Base-by-base conservation (phyloP, 2,888 invertebrate species). In the Idaea dimidiata region DNA sequence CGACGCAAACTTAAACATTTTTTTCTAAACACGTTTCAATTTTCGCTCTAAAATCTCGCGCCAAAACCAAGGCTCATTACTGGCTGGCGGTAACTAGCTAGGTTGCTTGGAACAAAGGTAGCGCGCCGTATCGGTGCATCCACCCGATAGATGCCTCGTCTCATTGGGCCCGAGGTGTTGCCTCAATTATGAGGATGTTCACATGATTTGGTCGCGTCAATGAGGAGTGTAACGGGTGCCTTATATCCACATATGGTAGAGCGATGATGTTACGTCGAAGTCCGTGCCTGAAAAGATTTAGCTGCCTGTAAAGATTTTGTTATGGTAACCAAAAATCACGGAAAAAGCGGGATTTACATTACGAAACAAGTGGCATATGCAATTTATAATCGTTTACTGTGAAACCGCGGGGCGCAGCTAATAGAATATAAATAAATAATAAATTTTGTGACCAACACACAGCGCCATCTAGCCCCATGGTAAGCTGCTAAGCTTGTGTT, bases 181-280 rank as follows among this genome's bases (percentile, higher is more conserved):
- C 60, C 61, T 62, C 71, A 68, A 71, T 71, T 69, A 70, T 60
- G 59, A 65, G 72, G 72, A 72, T 70, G 66, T 69, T 62, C 67
- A 66, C 66, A 66, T 61, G 66, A 65, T 61, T 61, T 6, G 43
- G 7, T 14, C 43, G 43, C 43, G 43, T 43, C 43, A 43, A 43
- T 43, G 43, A 43, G 43, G 43, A 43, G 43, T 43, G 8, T 14
- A 43, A 43, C 43, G 43, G 43, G 8, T 43, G 3, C 14, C 43
- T 7, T 8, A 14, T 43, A 14, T 10, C 43, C 3, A 14, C 43
- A 10, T 43, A 3, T 8, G 6, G 14, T 14, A n/a, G n/a, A n/a
- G n/a, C n/a, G n/a, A n/a, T n/a, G n/a, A 10, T 14, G 43, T 14
- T 10, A 43, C 43, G 43, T 14, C 43, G 5, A 5, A 24, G 43